phyloP scores from a whole-genome alignment of 2,113 vertebrate genomes.

The Misgurnus mizolepis region DNA sequence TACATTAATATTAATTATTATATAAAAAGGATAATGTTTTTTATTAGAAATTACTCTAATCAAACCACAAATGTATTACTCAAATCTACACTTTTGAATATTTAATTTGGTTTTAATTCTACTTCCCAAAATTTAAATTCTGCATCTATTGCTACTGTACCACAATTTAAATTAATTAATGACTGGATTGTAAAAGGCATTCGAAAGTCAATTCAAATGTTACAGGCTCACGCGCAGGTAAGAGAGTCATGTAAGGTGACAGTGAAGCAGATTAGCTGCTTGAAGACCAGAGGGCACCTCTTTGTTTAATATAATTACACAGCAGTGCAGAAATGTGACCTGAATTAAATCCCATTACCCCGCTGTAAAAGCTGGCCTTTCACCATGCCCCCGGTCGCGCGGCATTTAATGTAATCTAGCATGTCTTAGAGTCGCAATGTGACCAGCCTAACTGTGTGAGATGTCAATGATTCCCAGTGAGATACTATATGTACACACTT shows the following conservation, averaged over 20 bases:
- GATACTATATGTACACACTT: not conserved
- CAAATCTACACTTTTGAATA: no score
- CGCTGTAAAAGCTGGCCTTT: constrained; percentile 37
- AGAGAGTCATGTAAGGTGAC: constrained; percentile 28
- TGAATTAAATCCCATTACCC: constrained; percentile 55
- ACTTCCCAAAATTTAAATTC: not conserved
- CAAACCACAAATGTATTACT: no score
- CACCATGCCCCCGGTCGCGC: constrained; percentile 37
- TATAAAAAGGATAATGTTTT: no score
- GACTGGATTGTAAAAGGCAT: not conserved
- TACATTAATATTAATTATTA: no score
- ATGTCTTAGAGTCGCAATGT: constrained; percentile 18
- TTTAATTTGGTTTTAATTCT: no score
- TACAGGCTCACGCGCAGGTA: constrained; percentile 31
- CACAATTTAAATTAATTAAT: not conserved
- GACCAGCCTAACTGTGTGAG: constrained; percentile 21
- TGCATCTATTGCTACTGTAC: not conserved
- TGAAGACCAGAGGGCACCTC: constrained; percentile 50
- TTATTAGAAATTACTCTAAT: no score
- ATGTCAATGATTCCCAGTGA: constrained; percentile 17
- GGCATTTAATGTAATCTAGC: constrained; percentile 54
- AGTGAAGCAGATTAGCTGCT: constrained; percentile 45
- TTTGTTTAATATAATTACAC: constrained; percentile 54
- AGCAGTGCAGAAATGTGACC: constrained; percentile 47
- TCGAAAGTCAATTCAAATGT: not conserved